A percentile compares a stretch with the other conserved stretches of the same genome.
These are phyloP conservation scores for Galeopsomyia nigrocyanea DNA, from an alignment of 2,888 invertebrate species.

Conservation along the genomic window DNA sequence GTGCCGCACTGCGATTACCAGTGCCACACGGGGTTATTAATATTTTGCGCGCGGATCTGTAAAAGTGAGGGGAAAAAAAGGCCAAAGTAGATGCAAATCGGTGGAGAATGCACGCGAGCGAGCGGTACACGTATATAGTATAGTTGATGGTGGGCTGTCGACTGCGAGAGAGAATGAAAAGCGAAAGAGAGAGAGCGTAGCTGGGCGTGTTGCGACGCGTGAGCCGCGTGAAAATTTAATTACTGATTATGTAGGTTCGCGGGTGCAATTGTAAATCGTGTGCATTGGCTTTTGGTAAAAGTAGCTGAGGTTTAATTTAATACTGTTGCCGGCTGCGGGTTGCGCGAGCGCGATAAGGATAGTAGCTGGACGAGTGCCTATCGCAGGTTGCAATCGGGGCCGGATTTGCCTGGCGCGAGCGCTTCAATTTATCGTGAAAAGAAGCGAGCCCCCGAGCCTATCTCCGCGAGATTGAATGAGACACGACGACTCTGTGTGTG, in stretches of 20 bases:
- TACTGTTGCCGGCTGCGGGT: neutral
- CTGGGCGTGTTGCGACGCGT: neutral
- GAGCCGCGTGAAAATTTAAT: slow-evolving; percentile 29
- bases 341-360: neutral
- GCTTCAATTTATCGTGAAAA: slow-evolving; percentile 28
- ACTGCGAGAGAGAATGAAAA: slow-evolving; percentile 20
- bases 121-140: no score
- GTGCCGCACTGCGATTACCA: no score
- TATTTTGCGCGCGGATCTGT: neutral
- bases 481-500: slow-evolving; percentile 4
- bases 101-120: neutral
- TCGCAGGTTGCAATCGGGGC: slow-evolving; percentile 4
- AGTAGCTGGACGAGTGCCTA: slow-evolving; percentile 32
- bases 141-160: neutral
- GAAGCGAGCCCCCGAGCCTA: neutral
- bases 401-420: neutral
- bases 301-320: slow-evolving; percentile 21
- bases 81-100: slow-evolving; percentile 35
- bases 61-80: neutral
- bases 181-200: neutral
- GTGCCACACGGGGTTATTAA: neutral
- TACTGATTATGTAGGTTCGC: neutral
- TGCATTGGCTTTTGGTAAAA: slow-evolving; percentile 5
- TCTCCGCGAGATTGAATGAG: slow-evolving; percentile 2
- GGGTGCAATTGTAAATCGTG: neutral